Evolutionary conservation across 1,140 invertebrate species (phyloP).

Genomic region (Drosophila eugracilis): DNA sequence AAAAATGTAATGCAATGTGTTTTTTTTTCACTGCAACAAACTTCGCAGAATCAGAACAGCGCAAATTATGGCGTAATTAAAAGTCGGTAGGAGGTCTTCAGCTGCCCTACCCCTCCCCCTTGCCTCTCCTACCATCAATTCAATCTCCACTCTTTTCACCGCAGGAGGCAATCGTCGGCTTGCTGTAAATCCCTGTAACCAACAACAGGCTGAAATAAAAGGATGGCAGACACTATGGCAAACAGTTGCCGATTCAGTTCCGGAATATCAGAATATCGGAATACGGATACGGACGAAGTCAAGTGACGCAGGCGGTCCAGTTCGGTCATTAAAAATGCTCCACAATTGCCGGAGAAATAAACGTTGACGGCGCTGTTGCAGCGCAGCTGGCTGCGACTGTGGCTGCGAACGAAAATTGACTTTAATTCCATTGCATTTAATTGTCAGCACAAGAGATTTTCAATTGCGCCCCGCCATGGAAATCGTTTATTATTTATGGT

Average conservation of each 20-base stretch:
- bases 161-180: conserved; percentile 44
- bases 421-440: conserved; percentile 58
- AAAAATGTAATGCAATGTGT: too few species aligned
- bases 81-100: conserved; percentile 33
- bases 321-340: conserved; percentile 47
- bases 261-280: not conserved
- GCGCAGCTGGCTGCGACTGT: conserved; percentile 10
- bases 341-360: conserved; percentile 38
- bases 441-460: conserved; percentile 63
- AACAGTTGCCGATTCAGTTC: conserved; percentile 61
- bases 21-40: conserved; percentile 18
- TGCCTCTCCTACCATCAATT: not conserved
- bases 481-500: conserved; percentile 72
- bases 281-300: conserved; percentile 43
- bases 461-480: conserved; percentile 51
- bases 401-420: conserved; percentile 33
- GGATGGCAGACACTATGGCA: conserved; percentile 39
- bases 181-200: conserved; percentile 74
- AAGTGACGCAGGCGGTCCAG: conserved; percentile 52
- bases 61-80: conserved; percentile 80
- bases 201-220: conserved; percentile 20
- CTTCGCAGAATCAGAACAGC: conserved; percentile 12
- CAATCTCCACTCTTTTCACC: conserved; percentile 32
- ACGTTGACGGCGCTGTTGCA: conserved; percentile 2
- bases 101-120: not conserved